Evolutionary conservation across 1,140 invertebrate species (phyloP), one percentile per base, ranked within the genome.

Genomic region (Doryteuthis pealeii): DNA sequence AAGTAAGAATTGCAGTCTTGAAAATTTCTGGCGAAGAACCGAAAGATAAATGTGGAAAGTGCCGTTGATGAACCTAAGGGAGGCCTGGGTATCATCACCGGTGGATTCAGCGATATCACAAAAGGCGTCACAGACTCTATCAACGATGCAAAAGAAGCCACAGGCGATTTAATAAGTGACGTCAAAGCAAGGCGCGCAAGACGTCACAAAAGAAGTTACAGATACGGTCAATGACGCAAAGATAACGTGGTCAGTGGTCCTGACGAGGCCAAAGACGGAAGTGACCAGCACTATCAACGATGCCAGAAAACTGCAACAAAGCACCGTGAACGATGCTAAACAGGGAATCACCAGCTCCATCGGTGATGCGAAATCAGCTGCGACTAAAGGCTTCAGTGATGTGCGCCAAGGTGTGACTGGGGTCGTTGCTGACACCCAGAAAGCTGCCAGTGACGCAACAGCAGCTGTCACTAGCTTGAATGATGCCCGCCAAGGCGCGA

Each of bases 1-100:
- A 83, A 12, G 75, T 87, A 12, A 26, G 79, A 26, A 69, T 73
- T 26, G 81, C 81, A 31, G 78, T 81, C 8, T 68, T 77, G 70
- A 76, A 77, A 18, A 78, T 83, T 18, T n/a, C 22, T 22, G 54
- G 54, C 5, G 26, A 22, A 8, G 54, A 62, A 2, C 35, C 35
- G 10, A 62, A 62, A 22, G 54, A 62, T 5, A 62, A 28, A 28
- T 28, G 54, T 12, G 18, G 54, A 62, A 28, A 62, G 54, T 1
- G 54, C 54, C 18, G 54, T 62, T 6, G 54, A 62, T 62, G 54
- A 62, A 22, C 54, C 54, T 6, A 62, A 62, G 18, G 26, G 54
- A 14, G 54, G 22, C 6, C 26, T 62, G 5, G 54, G 54, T 8
- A 5, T 40, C 35, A 40, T 40, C 35, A 40, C 35, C 35, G 35